Percentiles rank a stretch among this genome's conserved stretches.
Conservation (phyloP, 2,888 invertebrate species). For the Troides helena region DNA sequence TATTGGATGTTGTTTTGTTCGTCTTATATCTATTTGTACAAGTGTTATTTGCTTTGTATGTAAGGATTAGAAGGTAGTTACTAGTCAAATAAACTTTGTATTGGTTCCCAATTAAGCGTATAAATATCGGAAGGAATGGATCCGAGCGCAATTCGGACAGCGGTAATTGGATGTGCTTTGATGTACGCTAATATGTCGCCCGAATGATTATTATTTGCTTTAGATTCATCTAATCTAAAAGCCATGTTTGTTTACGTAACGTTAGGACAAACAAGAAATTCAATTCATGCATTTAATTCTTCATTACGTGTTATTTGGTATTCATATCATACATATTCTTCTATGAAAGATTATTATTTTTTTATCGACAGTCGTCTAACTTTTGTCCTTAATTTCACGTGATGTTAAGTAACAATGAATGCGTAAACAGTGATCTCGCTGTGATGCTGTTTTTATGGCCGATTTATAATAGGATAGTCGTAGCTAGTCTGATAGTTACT, state of each 20-base stretch:
- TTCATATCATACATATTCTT: too few species aligned
- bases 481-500: too few species aligned
- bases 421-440: too few species aligned
- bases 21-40: too few species aligned
- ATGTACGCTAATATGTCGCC: constrained; percentile 4
- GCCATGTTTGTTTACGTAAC: background rate
- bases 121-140: background rate
- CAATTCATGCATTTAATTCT: background rate
- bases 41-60: too few species aligned
- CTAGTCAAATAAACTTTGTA: background rate
- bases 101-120: background rate
- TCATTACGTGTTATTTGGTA: background rate
- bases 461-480: too few species aligned
- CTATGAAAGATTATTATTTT: too few species aligned
- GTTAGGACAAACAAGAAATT: background rate
- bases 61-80: background rate
- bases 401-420: too few species aligned
- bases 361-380: too few species aligned
- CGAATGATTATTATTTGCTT: constrained; percentile 1
- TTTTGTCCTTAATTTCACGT: too few species aligned
- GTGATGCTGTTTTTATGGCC: too few species aligned
- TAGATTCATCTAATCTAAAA: background rate
- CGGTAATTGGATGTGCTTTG: constrained; percentile 6
- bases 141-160: background rate
- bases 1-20: too few species aligned